Conservation (phyloP, 2,888 invertebrate genomes). For the Lasioglossum leucozonium region DNA sequence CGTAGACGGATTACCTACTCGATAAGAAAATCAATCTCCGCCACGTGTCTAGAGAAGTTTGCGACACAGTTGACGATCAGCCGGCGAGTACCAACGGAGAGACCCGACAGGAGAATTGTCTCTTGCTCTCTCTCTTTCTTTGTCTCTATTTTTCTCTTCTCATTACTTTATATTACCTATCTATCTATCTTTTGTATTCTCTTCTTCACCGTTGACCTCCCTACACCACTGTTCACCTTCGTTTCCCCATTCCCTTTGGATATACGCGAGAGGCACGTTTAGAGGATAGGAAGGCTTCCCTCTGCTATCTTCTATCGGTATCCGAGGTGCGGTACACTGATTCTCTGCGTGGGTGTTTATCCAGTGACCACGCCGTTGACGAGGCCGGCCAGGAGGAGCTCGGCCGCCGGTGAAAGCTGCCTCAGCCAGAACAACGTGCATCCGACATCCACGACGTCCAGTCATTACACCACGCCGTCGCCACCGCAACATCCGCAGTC, state of each 20-base stretch:
- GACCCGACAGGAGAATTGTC: slow-evolving; percentile 17
- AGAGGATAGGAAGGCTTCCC: slow-evolving; percentile 40
- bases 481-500: slow-evolving; percentile 83
- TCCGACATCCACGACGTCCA: slow-evolving; percentile 82
- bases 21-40: background rate
- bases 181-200: background rate
- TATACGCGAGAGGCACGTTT: slow-evolving; percentile 45
- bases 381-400: slow-evolving; percentile 80
- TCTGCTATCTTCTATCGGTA: slow-evolving; percentile 16
- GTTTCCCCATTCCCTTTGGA: slow-evolving; percentile 18
- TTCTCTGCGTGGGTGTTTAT: slow-evolving; percentile 55
- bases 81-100: slow-evolving; percentile 14
- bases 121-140: slow-evolving; percentile 9
- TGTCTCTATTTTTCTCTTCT: background rate
- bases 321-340: slow-evolving; percentile 50
- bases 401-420: slow-evolving; percentile 81
- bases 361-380: slow-evolving; percentile 81
- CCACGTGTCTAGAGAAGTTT: slow-evolving; percentile 1
- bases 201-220: background rate
- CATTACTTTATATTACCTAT: background rate
- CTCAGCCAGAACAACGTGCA: slow-evolving; percentile 78
- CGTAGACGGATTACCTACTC: slow-evolving; percentile 18
- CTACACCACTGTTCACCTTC: background rate
- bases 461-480: slow-evolving; percentile 84
- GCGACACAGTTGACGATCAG: background rate